Evolutionary conservation across 2,113 vertebrate genomes (phyloP).

Genomic region (Ciconia stormi): DNA sequence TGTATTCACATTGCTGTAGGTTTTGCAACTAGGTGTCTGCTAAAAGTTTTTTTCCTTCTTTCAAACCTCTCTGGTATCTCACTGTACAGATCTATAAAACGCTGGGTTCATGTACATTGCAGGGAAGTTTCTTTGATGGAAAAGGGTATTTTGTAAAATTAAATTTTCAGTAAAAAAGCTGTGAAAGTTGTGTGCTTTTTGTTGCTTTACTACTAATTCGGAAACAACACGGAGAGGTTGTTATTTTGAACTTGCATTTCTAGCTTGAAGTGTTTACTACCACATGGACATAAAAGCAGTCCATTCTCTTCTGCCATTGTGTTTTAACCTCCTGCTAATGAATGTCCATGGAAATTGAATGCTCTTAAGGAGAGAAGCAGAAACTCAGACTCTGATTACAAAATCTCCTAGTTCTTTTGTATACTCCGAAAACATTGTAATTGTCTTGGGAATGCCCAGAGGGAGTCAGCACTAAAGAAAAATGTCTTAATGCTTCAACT

Average conservation of each 20-base stretch:
- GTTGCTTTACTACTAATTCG: constrained; percentile 31
- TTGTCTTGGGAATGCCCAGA: constrained; percentile 56
- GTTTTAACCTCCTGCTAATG: constrained; percentile 33
- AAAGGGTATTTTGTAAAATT: constrained; percentile 80
- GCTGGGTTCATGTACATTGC: constrained; percentile 43
- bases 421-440: constrained; percentile 40
- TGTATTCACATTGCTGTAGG: constrained; percentile 65
- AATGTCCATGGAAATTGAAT: constrained; percentile 57
- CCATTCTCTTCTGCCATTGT: constrained; percentile 28
- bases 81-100: constrained; percentile 59
- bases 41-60: constrained; percentile 62
- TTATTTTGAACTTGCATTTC: constrained; percentile 4
- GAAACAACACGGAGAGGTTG: constrained; percentile 24
- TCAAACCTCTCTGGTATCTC: constrained; percentile 57
- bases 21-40: constrained; percentile 72
- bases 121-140: constrained; percentile 72
- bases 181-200: constrained; percentile 58
- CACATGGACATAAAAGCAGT: constrained; percentile 10
- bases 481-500: constrained; percentile 33
- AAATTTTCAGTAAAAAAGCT: constrained; percentile 77
- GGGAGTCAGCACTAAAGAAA: constrained; percentile 20
- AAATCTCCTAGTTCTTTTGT: constrained; percentile 53
- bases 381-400: constrained; percentile 54
- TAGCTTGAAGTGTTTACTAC: background rate
- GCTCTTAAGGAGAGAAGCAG: constrained; percentile 51